A percentile compares a stretch with the other conserved stretches of the same genome.
These are phyloP conservation scores for Maccullochella peelii DNA, from an alignment of 2,113 vertebrate genomes.

Conservation along the genomic window DNA sequence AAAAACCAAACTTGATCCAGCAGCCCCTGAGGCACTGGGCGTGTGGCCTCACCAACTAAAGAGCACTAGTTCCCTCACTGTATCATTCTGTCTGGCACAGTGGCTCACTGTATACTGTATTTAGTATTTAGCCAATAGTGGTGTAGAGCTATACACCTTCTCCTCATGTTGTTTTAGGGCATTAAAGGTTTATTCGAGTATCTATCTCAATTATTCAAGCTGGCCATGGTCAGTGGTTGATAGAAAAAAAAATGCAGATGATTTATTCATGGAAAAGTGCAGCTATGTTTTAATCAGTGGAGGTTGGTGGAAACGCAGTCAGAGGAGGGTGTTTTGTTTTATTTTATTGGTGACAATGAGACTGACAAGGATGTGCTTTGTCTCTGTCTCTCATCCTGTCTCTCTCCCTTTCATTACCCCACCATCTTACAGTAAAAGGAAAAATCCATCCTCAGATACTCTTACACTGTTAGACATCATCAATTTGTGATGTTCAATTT, in stretches of 20 bases:
- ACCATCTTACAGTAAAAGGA: neutral
- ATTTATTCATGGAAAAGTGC: constrained; percentile 55
- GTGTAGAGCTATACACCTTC: constrained; percentile 12
- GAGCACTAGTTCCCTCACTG: constrained; percentile 35
- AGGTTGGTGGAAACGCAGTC: constrained; percentile 23
- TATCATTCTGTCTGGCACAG: constrained; percentile 24
- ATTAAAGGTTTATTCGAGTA: constrained; percentile 52
- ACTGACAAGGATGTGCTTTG: constrained; percentile 18
- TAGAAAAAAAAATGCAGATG: constrained; percentile 8
- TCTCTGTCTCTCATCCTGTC: neutral
- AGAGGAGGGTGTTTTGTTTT: constrained; percentile 21
- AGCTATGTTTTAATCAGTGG: constrained; percentile 40
- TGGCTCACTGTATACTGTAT: constrained; percentile 22
- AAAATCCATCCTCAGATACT: constrained; percentile 18
- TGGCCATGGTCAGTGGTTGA: constrained; percentile 39
- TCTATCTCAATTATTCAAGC: constrained; percentile 64
- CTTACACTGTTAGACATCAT: constrained; percentile 27
- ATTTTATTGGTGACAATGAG: constrained; percentile 24
- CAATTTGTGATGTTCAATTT: constrained; percentile 45
- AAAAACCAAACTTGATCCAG: constrained; percentile 70
- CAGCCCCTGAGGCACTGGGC: constrained; percentile 50
- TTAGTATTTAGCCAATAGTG: constrained; percentile 41
- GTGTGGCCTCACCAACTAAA: constrained; percentile 44
- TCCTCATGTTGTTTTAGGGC: constrained; percentile 20
- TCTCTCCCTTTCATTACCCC: constrained; percentile 14